phyloP scores from a whole-genome alignment of 2,888 invertebrate genomes.

The Tenthredo distinguenda region DNA sequence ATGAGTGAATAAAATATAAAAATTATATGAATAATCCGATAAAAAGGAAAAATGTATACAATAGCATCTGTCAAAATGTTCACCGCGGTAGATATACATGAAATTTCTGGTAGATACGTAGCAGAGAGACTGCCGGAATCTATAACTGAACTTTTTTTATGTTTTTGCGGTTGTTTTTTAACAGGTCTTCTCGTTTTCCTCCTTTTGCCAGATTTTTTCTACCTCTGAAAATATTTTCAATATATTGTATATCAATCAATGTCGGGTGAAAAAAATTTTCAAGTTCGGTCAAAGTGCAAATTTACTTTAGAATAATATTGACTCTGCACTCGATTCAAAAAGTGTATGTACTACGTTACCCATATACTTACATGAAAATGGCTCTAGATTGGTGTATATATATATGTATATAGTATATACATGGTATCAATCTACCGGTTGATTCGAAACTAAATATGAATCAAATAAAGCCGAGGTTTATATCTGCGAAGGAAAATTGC shows the following conservation, averaged over 20 bases:
- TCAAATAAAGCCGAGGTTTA: neutral
- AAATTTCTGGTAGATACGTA: neutral
- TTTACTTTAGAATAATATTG: neutral
- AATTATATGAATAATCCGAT: neutral
- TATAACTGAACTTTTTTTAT: neutral
- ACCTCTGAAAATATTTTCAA: neutral
- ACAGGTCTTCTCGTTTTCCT: neutral
- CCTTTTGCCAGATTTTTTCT: neutral
- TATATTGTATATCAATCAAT: conserved; percentile 6
- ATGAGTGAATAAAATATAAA: neutral
- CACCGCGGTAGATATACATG: neutral
- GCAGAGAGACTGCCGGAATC: neutral
- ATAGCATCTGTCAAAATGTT: neutral
- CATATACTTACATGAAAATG: neutral
- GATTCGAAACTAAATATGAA: neutral
- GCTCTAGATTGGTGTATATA: neutral
- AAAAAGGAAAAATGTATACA: neutral
- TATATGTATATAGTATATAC: too few species aligned
- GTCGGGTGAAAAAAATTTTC: conserved; percentile 1
- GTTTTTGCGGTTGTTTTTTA: neutral
- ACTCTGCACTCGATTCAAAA: neutral
- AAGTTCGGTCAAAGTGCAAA: neutral
- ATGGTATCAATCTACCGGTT: neutral
- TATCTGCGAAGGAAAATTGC: neutral
- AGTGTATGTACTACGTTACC: neutral